Base-by-base conservation (phyloP, 2,888 invertebrate species). In the Plagiodera versicolora region DNA sequence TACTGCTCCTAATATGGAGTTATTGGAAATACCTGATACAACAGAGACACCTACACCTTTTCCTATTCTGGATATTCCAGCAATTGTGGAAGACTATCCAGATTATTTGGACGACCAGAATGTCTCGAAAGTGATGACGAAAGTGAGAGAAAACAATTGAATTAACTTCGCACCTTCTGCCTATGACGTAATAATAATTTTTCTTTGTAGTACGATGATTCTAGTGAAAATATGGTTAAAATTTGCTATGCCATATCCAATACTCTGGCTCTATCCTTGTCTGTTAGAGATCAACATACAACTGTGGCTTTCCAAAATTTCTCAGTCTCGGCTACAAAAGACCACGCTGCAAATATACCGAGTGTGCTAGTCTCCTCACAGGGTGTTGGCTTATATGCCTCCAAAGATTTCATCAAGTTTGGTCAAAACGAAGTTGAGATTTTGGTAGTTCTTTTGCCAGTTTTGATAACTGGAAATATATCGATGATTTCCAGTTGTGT, bases 21-120 rank as follows among this genome's bases (percentile, higher is more conserved):
- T 58, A 30, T 9, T 67, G n/a, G 49, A 61, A 28, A 11, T 52
- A 9, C 17, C 50, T 19, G 45, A 51, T 4, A 5, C 17, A 4
- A 9, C 46, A 1, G 28, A 17, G 2, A 50, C 56, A 0, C 30
- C 66, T 5, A 67, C 64, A 17, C 58, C 59, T 28, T 61, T 56
- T 55, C 67, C 67, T 9, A 19, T 63, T 0, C 8, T 64, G 2
- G 56, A 61, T 35, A 20, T 60, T 24, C 57, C 54, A 2, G 55
- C 35, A 4, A 61, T 65, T 14, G 17, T 17, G 1, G 67, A 67
- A 52, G 44, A 65, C 49, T 67, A 67, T 48, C 65, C 65, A 10
- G 65, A 67, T 55, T 67, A 67, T 30, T 16, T 56, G 1, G 67
- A 67, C 35, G 65, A 67, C 19, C 58, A 65, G 18, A 60, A 60